Evolutionary conservation across 2,888 invertebrate species (phyloP), one percentile per base, ranked within the genome.

Genomic region (Tinea pellionella): DNA sequence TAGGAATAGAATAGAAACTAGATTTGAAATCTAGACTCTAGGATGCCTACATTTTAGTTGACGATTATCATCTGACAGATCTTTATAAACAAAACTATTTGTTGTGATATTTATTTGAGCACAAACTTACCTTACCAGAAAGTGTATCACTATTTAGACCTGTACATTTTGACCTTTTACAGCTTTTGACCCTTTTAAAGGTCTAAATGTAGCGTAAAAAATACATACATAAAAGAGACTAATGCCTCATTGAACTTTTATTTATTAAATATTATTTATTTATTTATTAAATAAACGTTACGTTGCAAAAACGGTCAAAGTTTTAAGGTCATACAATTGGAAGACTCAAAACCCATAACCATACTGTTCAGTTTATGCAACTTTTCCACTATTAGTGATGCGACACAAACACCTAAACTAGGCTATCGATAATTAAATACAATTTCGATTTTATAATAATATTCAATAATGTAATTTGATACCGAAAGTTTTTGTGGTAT

Each of bases 71-170:
- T 61, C 57, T 64, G 62, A 61, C 65, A 59, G 70, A 75, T 74
- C 74, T 69, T 69, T 65, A 71, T 74, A 80, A 78, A 80, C 78
- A 79, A 69, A 74, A 75, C 71, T 66, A 77, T 80, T 76, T 73
- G 71, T 70, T 66, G 64, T 62, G 64, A 71, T 73, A 72, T 78
- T 80, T 79, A 79, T 76, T 63, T 64, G 61, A 24, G 24, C 53
- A 53, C 53, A 19, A 57, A 55, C 55, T 55, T 13, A 55, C 47
- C 18, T 16, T 47, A 47, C 47, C 47, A 15, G 13, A 47, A 37
- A 37, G 47, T 47, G 13, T 37, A 16, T 47, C n/a, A n/a, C 47
- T 1, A 16, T 15, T 47, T 47, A 6, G 13, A 47, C 47, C n/a
- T 15, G 15, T 47, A 15, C 9, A 16, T 6, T 47, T 15, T 16